Evolutionary conservation across 2,888 invertebrate species (phyloP).

Genomic region (Hydraecia micacea): DNA sequence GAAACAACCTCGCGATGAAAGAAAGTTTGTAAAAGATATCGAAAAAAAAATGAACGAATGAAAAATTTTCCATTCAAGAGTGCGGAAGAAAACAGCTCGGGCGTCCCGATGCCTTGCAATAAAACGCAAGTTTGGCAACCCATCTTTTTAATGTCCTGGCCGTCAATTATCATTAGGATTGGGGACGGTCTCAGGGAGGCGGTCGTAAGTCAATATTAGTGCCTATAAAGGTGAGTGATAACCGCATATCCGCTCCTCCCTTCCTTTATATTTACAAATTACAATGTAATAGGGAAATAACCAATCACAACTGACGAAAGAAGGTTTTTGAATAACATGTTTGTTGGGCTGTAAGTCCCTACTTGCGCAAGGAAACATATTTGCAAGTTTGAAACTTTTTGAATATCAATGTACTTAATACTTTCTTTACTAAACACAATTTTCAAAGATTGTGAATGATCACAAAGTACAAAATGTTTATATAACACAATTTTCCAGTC

Average conservation of each 20-base stretch:
- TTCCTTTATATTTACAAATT: conserved; percentile 76
- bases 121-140: conserved; percentile 83
- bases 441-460: conserved; percentile 1
- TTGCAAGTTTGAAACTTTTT: conserved; percentile 23
- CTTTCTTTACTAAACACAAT: conserved; percentile 8
- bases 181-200: conserved; percentile 75
- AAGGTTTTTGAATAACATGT: conserved; percentile 62
- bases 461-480: conserved; percentile 8
- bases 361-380: neutral
- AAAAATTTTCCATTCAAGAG: conserved; percentile 70
- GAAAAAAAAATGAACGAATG: conserved; percentile 64
- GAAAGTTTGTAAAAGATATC: conserved; percentile 73
- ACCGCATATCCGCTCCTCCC: conserved; percentile 76
- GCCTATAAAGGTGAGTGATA: conserved; percentile 88
- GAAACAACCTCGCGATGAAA: conserved; percentile 57
- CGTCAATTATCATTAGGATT: conserved; percentile 88
- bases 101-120: conserved; percentile 71
- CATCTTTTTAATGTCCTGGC: conserved; percentile 84
- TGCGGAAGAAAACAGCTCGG: conserved; percentile 61
- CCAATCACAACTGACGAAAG: conserved; percentile 69
- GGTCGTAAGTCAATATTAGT: conserved; percentile 87
- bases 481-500: neutral
- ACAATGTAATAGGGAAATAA: conserved; percentile 76
- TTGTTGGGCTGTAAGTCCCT: conserved; percentile 36
- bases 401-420: conserved; percentile 14